Base-by-base conservation (phyloP, 2,113 vertebrate species). In the Lophochroa leadbeateri region DNA sequence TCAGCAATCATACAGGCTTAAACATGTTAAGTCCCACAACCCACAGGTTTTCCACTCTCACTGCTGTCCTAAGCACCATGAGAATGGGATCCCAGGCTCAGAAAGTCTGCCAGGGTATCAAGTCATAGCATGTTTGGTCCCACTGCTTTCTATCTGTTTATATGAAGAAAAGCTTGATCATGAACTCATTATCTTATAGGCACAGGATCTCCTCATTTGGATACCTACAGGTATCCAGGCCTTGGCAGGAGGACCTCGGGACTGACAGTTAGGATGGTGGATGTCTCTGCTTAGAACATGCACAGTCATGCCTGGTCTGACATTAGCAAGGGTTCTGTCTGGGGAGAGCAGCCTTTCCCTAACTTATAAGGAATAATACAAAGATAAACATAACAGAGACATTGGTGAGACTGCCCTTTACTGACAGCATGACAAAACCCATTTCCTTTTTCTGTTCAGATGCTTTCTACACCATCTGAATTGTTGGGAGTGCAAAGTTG, bases 281-380 rank as follows among this genome's bases (percentile, higher is more conserved):
- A 50, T 53, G 24, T 37, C n/a, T 63, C 74, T 87, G 37, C 37
- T 67, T 69, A 2, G 8, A 84, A 28, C 17, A 58, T 0, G 0
- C n/a, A 63, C 0, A 0, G 21, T 33, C 60, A 50, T 25, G 28
- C 39, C 55, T 0, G 0, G 49, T 57, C n/a, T 50, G 74, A 60
- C 52, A 61, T 1, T 15, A 69, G n/a, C 29, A 88, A 76, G 37
- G 28, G 8, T 43, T n/a, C 50, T 63, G 43, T 46, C 52, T 39
- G 50, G 17, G 44, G 23, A 88, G 13, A 88, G 37, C 49, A 61
- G 86, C 16, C 23, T 53, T 70, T 49, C 58, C 68, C 28, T 92
- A 71, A 37, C 80, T 78, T 39, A 58, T 24, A 77, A 88, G 17
- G 60, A 50, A 52, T 74, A 57, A 90, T 21, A 69, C n/a, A 72